Evolutionary conservation across 2,113 vertebrate species (phyloP).

Genomic region (Phylloscopus whistleri): DNA sequence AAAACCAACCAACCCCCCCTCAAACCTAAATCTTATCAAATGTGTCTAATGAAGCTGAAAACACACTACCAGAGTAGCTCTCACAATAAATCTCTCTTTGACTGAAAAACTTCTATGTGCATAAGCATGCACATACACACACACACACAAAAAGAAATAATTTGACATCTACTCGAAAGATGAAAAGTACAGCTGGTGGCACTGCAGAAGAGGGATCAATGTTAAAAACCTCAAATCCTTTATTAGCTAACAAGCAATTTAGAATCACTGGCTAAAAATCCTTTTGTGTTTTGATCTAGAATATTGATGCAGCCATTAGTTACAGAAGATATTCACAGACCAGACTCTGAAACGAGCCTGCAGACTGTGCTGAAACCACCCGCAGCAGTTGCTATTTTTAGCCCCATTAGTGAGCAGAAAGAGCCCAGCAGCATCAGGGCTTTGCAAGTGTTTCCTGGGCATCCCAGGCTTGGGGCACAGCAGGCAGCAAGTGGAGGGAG

Average conservation of each 20-base stretch:
- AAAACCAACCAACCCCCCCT: not conserved
- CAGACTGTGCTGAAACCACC: not conserved
- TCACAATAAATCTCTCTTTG: not conserved
- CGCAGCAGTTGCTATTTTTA: not conserved
- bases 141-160: not conserved
- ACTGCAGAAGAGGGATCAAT: not conserved
- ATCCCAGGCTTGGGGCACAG: not conserved
- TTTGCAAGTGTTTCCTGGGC: not conserved
- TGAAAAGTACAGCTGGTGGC: not conserved
- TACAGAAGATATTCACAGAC: not conserved
- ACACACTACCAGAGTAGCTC: not conserved
- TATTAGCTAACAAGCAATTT: constrained; percentile 11
- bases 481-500: not conserved
- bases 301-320: not conserved
- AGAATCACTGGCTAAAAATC: not conserved
- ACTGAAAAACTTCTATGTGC: not conserved
- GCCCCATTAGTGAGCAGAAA: not conserved
- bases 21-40: not conserved
- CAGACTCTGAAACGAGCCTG: not conserved
- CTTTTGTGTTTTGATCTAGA: not conserved
- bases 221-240: not conserved
- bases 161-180: not conserved
- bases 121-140: not conserved
- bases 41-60: not conserved
- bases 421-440: not conserved